phyloP scores from a whole-genome alignment of 2,113 vertebrate genomes.

The Bostrychus sinensis region DNA sequence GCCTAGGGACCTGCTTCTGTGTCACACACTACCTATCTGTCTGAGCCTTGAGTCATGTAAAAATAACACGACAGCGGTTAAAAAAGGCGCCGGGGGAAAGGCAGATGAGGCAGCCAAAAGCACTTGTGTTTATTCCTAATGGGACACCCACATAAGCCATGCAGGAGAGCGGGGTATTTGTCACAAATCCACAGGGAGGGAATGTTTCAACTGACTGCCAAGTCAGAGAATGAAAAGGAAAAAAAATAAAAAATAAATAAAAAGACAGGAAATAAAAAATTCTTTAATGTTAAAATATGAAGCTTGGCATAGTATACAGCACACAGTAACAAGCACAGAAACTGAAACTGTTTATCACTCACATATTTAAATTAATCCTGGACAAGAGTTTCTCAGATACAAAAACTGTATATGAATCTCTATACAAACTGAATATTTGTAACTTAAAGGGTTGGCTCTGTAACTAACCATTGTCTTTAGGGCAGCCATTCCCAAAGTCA shows the following conservation, averaged over 20 bases:
- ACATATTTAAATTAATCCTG: too few relatives aligned
- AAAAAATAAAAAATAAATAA: constrained; percentile 2
- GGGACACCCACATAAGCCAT: constrained; percentile 55
- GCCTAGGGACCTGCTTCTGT: constrained; percentile 52
- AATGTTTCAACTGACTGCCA: constrained; percentile 48
- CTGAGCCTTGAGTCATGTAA: constrained; percentile 61
- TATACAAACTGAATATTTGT: too few relatives aligned
- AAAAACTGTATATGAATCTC: too few relatives aligned
- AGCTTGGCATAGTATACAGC: constrained; percentile 2
- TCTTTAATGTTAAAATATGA: constrained; percentile 17
- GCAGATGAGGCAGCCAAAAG: constrained; percentile 61
- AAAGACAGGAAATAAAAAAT: constrained; percentile 21
- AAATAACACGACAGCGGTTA: constrained; percentile 71
- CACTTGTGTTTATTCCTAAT: constrained; percentile 66
- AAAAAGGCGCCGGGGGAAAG: constrained; percentile 55
- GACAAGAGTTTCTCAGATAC: too few relatives aligned
- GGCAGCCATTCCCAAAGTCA: too few relatives aligned
- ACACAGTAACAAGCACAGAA: not conserved
- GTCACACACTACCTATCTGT: constrained; percentile 52
- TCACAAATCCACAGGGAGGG: constrained; percentile 51
- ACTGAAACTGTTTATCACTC: not conserved
- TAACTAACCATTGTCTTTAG: too few relatives aligned
- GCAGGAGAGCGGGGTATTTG: constrained; percentile 41
- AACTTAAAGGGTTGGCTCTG: too few relatives aligned
- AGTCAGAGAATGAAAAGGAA: constrained; percentile 14